phyloP scores from a whole-genome alignment of 2,888 invertebrate genomes.

The Peribatodes rhomboidaria region DNA sequence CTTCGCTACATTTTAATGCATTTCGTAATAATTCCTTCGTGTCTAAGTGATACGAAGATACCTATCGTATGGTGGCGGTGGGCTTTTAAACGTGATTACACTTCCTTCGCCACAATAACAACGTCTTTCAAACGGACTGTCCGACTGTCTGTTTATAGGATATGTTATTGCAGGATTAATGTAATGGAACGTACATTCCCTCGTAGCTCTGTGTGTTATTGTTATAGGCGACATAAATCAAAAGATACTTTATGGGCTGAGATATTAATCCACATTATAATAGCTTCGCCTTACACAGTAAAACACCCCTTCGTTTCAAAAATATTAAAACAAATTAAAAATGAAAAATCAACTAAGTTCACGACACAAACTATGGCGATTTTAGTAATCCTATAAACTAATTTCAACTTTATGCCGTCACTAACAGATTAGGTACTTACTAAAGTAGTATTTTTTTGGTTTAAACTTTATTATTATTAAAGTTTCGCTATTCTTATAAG shows the following conservation, averaged over 20 bases:
- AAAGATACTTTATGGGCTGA: conserved; percentile 20
- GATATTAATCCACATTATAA: conserved; percentile 27
- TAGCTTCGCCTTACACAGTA: conserved; percentile 15
- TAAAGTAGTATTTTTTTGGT: no score
- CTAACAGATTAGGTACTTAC: no score
- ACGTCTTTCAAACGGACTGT: conserved; percentile 33
- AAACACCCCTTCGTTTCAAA: conserved; percentile 14
- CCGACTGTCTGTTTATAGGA: conserved; percentile 23
- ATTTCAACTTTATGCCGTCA: no score
- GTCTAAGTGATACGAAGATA: conserved; percentile 31
- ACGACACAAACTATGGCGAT: no score
- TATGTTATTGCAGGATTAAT: conserved; percentile 30
- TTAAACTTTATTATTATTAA: no score
- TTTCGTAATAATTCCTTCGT: conserved; percentile 52
- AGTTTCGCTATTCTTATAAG: conserved; percentile 9
- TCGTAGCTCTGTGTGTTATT: conserved; percentile 19
- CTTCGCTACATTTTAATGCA: conserved; percentile 65
- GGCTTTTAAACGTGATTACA: conserved; percentile 50
- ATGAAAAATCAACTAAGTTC: no score
- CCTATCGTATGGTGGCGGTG: conserved; percentile 41
- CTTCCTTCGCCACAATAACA: conserved; percentile 38
- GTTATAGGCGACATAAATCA: conserved; percentile 34
- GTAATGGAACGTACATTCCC: conserved; percentile 29
- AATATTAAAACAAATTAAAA: no score
- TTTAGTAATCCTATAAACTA: no score